Evolutionary conservation across 2,888 invertebrate genomes (phyloP).

Genomic region (Gerris lacustris): DNA sequence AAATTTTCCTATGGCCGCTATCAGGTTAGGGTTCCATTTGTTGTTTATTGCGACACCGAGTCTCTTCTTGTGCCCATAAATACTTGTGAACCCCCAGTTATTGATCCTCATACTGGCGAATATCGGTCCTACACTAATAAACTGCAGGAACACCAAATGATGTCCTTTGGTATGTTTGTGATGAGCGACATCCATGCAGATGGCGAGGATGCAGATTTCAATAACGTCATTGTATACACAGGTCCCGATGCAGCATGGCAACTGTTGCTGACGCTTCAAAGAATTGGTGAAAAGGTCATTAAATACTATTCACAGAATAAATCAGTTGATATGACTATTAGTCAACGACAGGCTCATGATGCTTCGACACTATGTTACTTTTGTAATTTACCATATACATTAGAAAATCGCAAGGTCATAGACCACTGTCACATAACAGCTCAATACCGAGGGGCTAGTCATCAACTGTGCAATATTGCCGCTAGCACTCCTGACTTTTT

Average conservation of each 20-base stretch:
- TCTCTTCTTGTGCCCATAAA: too few relatives aligned
- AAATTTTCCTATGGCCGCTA: too few relatives aligned
- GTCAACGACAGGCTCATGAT: too few relatives aligned
- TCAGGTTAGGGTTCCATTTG: too few relatives aligned
- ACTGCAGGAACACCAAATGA: too few relatives aligned
- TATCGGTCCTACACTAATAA: too few relatives aligned
- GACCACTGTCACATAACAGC: conserved; percentile 33
- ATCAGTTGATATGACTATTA: not conserved
- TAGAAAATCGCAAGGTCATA: too few relatives aligned
- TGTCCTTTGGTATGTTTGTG: not conserved
- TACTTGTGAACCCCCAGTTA: too few relatives aligned
- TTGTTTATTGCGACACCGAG: not conserved
- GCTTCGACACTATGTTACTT: too few relatives aligned
- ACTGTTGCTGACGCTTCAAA: not conserved
- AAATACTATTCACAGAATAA: not conserved
- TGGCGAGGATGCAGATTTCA: not conserved
- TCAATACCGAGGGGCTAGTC: conserved; percentile 30
- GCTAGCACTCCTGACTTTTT: conserved; percentile 34
- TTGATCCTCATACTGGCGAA: too few relatives aligned
- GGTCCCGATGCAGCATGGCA: not conserved
- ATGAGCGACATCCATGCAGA: not conserved
- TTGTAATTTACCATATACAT: too few relatives aligned
- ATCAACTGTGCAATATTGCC: conserved; percentile 33
- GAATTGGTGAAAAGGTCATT: not conserved
- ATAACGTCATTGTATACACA: not conserved